A percentile compares a stretch with the other conserved stretches of the same genome.
Conservation (phyloP, 2,113 vertebrate genomes). For the Triplophysa rosa region DNA sequence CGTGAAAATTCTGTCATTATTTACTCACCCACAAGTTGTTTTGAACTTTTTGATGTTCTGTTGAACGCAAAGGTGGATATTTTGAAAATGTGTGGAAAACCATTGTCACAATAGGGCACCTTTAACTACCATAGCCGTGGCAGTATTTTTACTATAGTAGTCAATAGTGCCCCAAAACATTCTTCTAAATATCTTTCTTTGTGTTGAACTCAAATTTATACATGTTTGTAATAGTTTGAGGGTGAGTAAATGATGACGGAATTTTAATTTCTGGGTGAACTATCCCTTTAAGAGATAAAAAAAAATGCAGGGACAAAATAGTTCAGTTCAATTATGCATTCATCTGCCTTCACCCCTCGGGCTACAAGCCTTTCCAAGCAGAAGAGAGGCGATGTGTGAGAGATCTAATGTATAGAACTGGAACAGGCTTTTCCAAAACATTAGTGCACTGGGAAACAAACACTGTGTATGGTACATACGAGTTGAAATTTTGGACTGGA, state of each 20-base stretch:
- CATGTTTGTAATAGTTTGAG: too few relatives aligned
- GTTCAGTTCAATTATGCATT: constrained; percentile 38
- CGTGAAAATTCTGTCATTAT: background rate
- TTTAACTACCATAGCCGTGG: too few relatives aligned
- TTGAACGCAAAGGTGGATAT: too few relatives aligned
- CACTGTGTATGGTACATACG: constrained; percentile 37
- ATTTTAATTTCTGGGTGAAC: background rate
- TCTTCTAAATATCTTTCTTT: too few relatives aligned
- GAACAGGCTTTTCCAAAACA: constrained; percentile 55
- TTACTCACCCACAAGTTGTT: too few relatives aligned
- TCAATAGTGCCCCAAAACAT: too few relatives aligned
- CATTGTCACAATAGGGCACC: too few relatives aligned
- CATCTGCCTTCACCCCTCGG: background rate
- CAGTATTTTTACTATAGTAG: too few relatives aligned
- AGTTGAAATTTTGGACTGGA: constrained; percentile 23
- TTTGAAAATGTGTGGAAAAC: too few relatives aligned
- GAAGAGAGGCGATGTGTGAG: background rate
- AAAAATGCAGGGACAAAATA: constrained; percentile 22
- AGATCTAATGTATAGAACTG: constrained; percentile 19
- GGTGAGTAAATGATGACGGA: too few relatives aligned
- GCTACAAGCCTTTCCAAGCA: background rate
- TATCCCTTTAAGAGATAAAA: constrained; percentile 15
- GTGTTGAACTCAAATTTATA: too few relatives aligned
- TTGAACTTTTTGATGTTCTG: too few relatives aligned
- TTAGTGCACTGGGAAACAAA: constrained; percentile 56